phyloP scores from a whole-genome alignment of 30 jellyfish, hydroid and myxozoan species.

The Mastigias papua region DNA sequence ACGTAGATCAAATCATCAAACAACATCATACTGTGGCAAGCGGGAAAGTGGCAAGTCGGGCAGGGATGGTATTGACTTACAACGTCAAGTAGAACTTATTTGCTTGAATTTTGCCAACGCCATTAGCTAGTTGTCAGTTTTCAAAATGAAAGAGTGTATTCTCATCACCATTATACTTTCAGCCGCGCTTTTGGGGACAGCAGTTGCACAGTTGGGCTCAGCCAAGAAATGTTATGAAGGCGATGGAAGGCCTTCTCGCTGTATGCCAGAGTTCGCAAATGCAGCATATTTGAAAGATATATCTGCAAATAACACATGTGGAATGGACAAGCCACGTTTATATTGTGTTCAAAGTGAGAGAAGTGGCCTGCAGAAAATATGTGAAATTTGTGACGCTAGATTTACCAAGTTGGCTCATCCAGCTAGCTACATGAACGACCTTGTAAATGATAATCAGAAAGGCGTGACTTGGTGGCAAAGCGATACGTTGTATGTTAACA shows the following conservation, averaged over 20 bases:
- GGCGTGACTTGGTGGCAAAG: slow-evolving; percentile 98
- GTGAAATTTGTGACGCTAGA: slow-evolving; percentile 83
- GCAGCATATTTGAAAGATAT: slow-evolving; percentile 88
- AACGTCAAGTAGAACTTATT: too few species aligned
- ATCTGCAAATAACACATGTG: slow-evolving; percentile 93
- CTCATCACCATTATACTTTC: not conserved
- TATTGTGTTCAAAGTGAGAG: slow-evolving; percentile 96
- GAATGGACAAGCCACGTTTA: slow-evolving; percentile 61
- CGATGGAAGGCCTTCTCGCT: slow-evolving; percentile 89
- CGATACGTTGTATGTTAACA: slow-evolving; percentile 85
- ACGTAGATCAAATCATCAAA: not conserved
- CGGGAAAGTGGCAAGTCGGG: not conserved
- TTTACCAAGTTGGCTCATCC: slow-evolving; percentile 82
- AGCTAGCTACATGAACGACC: slow-evolving; percentile 87
- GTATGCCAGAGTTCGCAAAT: slow-evolving; percentile 98
- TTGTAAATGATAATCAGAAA: slow-evolving; percentile 7
- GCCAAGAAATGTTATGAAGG: slow-evolving; percentile 89
- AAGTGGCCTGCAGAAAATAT: slow-evolving; percentile 76
- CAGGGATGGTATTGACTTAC: too few species aligned
- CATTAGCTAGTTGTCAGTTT: not conserved
- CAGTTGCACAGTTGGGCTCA: slow-evolving; percentile 54
- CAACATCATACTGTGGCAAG: not conserved
- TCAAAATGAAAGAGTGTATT: not conserved
- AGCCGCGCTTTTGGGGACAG: slow-evolving; percentile 14
- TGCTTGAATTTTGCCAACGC: not conserved